Conservation (phyloP, 2,113 vertebrate species). For the Trochalopteron elliotii region DNA sequence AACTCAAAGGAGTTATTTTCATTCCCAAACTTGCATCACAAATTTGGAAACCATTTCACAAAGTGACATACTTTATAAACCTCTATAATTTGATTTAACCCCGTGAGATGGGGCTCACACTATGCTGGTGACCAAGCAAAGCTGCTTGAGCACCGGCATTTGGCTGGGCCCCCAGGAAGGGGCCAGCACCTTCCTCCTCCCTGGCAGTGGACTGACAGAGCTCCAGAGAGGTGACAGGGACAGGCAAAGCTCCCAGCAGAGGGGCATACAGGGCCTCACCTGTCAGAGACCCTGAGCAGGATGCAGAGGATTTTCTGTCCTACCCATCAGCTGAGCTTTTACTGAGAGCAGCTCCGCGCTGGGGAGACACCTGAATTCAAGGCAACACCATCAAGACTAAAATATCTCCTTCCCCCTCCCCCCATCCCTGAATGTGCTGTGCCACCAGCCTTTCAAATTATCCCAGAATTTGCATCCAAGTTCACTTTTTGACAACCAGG, state of each 20-base stretch:
- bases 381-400: not conserved
- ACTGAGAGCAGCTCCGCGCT: accelerated
- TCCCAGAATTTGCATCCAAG: not conserved
- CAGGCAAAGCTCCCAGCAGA: not conserved
- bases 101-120: accelerated
- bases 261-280: not conserved
- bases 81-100: not conserved
- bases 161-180: not conserved
- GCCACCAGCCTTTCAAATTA: not conserved
- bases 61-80: not conserved
- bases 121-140: not conserved
- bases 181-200: accelerated
- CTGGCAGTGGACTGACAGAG: not conserved
- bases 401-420: accelerated
- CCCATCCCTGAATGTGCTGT: not conserved
- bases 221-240: not conserved
- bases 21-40: not conserved
- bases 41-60: not conserved
- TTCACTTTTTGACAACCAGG: not conserved
- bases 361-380: not conserved
- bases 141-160: not conserved
- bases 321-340: not conserved
- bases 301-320: not conserved
- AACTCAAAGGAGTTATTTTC: not conserved
- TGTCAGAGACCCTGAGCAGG: accelerated